Conservation (phyloP, 2,888 invertebrate species). For the Eupithecia tripunctaria region DNA sequence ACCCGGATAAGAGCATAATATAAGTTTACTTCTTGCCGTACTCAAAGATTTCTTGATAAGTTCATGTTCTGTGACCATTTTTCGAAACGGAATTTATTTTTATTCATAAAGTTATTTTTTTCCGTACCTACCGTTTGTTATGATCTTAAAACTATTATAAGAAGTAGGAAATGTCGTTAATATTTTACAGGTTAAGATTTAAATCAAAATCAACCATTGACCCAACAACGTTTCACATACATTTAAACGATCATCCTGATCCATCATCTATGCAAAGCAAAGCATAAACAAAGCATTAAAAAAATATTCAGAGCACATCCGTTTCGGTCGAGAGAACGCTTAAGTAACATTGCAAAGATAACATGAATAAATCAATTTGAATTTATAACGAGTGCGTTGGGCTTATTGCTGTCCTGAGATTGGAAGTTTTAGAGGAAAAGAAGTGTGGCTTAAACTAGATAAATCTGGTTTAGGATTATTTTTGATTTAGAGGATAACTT, state of each 20-base stretch:
- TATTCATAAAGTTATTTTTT: neutral
- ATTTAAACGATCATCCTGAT: neutral
- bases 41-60: neutral
- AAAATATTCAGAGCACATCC: conserved; percentile 9
- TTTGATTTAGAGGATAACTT: neutral
- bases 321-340: neutral
- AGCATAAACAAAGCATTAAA: conserved; percentile 6
- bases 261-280: conserved; percentile 3
- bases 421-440: neutral
- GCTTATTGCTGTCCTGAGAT: neutral
- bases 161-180: no score
- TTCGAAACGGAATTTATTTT: neutral
- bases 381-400: neutral
- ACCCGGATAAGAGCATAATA: neutral
- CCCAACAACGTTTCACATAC: neutral
- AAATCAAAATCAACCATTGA: neutral
- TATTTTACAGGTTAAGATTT: neutral
- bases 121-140: neutral
- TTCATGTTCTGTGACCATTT: neutral
- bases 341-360: conserved; percentile 14
- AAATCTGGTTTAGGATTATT: neutral
- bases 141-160: neutral
- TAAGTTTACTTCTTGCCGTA: no score
- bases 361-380: neutral
- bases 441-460: neutral